phyloP scores from a whole-genome alignment of 2,797 vertebrate species.

The Micrastur ruficollis region DNA sequence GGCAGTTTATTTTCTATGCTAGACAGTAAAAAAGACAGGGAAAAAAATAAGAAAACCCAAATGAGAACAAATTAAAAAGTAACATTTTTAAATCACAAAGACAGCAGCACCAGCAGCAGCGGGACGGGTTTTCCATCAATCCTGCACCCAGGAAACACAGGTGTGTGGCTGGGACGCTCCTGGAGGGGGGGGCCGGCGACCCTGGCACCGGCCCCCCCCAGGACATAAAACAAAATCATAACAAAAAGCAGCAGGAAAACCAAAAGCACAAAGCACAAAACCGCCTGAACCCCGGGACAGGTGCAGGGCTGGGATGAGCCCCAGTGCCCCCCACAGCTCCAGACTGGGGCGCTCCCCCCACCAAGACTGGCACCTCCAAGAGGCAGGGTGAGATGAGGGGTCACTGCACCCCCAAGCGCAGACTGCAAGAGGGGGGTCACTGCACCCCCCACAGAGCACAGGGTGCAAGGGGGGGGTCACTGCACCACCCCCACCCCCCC shows the following conservation, averaged over 20 bases:
- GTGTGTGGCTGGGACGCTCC: rapidly evolving
- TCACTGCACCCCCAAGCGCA: neutral
- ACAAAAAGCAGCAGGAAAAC: neutral
- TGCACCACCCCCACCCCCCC: neutral
- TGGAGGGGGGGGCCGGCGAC: neutral
- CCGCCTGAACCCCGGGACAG: rapidly evolving
- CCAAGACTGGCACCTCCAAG: neutral
- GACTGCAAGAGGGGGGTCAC: neutral
- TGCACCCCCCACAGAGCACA: neutral
- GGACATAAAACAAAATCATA: neutral
- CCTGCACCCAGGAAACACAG: neutral
- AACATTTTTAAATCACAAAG: neutral
- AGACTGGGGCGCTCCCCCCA: rapidly evolving
- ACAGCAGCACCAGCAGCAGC: neutral
- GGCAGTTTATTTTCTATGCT: neutral
- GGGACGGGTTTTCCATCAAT: neutral
- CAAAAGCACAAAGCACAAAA: neutral
- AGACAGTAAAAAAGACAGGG: neutral
- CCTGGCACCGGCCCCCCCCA: neutral
- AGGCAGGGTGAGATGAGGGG: neutral
- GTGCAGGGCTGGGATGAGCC: neutral
- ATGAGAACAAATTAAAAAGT: neutral
- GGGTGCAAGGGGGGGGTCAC: neutral
- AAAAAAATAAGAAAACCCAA: neutral
- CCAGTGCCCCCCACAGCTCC: rapidly evolving